phyloP scores from a whole-genome alignment of 2,797 vertebrate species.

The Phataginus tricuspis region DNA sequence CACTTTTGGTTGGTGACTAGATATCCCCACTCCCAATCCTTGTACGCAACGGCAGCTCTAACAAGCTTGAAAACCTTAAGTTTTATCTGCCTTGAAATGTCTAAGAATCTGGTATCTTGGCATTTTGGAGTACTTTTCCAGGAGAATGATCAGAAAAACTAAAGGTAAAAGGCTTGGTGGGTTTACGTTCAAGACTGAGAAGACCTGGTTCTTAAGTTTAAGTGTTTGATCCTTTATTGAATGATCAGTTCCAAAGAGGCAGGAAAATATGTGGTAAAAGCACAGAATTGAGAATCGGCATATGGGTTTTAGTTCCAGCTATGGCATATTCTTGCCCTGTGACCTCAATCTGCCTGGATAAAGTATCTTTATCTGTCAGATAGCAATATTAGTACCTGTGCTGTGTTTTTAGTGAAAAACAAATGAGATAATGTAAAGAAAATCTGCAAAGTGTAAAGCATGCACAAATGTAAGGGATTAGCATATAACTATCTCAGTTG shows the following conservation, averaged over 20 bases:
- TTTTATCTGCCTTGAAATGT: slow-evolving; percentile 11
- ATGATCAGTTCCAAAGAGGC: background rate
- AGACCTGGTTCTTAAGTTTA: slow-evolving; percentile 33
- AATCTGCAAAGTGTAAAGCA: slow-evolving; percentile 24
- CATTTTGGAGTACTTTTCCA: slow-evolving; percentile 3
- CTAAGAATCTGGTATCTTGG: background rate
- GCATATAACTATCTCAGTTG: background rate
- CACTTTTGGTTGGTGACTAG: background rate
- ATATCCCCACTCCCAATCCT: background rate
- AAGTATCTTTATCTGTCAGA: slow-evolving; percentile 12
- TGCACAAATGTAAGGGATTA: slow-evolving; percentile 28
- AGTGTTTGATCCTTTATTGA: background rate
- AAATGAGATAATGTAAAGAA: slow-evolving; percentile 36
- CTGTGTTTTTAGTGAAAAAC: slow-evolving; percentile 29
- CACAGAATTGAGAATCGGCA: background rate
- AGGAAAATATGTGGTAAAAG: background rate
- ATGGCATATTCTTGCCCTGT: background rate
- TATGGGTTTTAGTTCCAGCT: background rate
- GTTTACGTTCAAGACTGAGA: slow-evolving; percentile 38
- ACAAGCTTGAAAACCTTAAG: slow-evolving; percentile 16
- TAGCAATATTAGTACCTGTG: slow-evolving; percentile 6
- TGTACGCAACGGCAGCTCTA: background rate
- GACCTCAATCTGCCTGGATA: background rate
- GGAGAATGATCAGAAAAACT: slow-evolving; percentile 33
- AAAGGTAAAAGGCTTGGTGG: slow-evolving; percentile 23